phyloP scores from a whole-genome alignment of 2,888 invertebrate genomes.

The Tigriopus californicus region DNA sequence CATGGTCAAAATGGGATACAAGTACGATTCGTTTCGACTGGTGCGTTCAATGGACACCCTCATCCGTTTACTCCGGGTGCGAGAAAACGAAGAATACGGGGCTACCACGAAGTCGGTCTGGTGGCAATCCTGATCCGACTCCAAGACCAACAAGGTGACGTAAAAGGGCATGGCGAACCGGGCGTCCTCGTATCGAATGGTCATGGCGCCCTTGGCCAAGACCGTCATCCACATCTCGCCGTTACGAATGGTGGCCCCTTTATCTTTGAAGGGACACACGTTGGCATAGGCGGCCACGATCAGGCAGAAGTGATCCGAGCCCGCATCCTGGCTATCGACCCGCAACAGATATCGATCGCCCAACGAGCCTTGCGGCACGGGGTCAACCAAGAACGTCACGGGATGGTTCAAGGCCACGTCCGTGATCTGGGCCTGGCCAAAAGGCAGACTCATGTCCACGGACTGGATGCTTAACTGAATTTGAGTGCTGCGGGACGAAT shows the following conservation, averaged over 20 bases:
- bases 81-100: background rate
- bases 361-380: background rate
- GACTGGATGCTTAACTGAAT: too few relatives aligned
- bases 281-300: conserved; percentile 2
- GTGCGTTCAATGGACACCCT: background rate
- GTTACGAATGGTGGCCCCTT: background rate
- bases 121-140: background rate
- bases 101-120: background rate
- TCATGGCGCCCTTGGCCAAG: background rate
- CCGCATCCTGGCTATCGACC: background rate
- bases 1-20: background rate
- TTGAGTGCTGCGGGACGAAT: too few relatives aligned
- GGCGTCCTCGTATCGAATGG: background rate
- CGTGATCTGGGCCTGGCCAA: too few relatives aligned
- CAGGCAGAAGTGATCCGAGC: background rate
- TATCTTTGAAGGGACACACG: background rate
- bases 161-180: conserved; percentile 2
- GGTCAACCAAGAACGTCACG: background rate
- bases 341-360: conserved; percentile 1
- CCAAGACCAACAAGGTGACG: conserved; percentile 4
- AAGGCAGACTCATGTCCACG: too few relatives aligned
- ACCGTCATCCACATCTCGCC: conserved; percentile 4
- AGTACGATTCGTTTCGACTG: background rate
- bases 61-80: background rate
- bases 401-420: background rate